Percentiles rank a stretch among this genome's conserved stretches.
Conservation (phyloP, 2,113 vertebrate genomes). For the Castor canadensis region DNA sequence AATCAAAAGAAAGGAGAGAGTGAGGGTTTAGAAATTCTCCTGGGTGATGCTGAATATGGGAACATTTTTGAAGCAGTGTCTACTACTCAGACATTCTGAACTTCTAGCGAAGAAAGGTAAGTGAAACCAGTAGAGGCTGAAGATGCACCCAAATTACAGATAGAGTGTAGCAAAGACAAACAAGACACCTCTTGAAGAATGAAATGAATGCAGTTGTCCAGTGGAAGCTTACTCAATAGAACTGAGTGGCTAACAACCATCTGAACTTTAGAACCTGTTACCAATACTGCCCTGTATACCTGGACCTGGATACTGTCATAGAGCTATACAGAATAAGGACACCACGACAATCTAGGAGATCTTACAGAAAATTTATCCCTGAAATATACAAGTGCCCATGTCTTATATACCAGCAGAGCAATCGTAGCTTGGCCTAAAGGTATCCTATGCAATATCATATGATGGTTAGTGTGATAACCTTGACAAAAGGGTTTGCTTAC, state of each 20-base stretch:
- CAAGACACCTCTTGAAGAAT: not conserved
- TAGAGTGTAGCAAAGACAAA: not conserved
- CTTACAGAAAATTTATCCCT: not conserved
- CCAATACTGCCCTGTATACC: not conserved
- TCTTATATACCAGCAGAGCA: not conserved
- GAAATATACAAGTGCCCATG: not conserved
- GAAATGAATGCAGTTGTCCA: not conserved
- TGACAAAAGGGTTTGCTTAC: not conserved
- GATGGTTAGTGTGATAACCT: not conserved
- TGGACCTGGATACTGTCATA: not conserved
- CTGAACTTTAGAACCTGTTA: not conserved
- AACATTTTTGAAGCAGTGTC: conserved; percentile 36
- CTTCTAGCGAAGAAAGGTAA: not conserved
- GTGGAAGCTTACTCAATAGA: not conserved
- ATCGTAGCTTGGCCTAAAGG: not conserved
- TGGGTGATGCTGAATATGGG: not conserved
- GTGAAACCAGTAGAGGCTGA: not conserved
- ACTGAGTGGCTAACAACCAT: not conserved
- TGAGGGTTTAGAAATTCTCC: conserved; percentile 44
- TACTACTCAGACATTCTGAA: not conserved
- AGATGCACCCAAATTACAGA: not conserved
- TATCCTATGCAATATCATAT: not conserved
- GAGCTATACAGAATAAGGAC: not conserved
- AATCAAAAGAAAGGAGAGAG: conserved; percentile 56
- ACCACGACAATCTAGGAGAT: not conserved